Evolutionary conservation across 2,113 vertebrate species (phyloP), one percentile per base, ranked within the genome.

Genomic region (Merops nubicus): DNA sequence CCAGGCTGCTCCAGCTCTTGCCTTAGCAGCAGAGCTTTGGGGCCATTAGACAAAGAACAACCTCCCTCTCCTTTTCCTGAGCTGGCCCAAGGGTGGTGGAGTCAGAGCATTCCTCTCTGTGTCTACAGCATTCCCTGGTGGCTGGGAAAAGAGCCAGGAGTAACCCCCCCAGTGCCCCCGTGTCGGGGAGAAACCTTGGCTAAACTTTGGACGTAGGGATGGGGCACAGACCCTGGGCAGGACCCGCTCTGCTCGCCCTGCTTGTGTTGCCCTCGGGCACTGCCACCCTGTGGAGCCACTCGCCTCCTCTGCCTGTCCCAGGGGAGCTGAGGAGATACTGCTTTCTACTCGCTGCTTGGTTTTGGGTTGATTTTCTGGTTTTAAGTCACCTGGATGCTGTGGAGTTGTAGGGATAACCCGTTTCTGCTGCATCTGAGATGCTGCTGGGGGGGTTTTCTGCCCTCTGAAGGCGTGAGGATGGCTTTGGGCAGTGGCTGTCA

Each of bases 231-330:
- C 19, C 18, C 26, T 17, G n/a, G 1, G 6, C n/a, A 9, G 75
- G 36, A 51, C 38, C 48, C n/a, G 36, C 45, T 68, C n/a, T 29
- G 54, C 40, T 22, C 34, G 25, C 1, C 15, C 26, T 22, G 14
- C 26, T 5, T 36, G 22, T 28, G 0, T 31, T 60, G 40, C 33
- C 29, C 53, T 9, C 9, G 34, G 48, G 15, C 51, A 38, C 1
- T 22, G 48, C 25, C 0, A 1, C 19, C 13, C 53, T 59, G 15
- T 2, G 7, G 68, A 63, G 33, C 60, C 0, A 0, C 13, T 74
- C 51, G 8, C 21, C 13, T 33, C 28, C 26, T 72, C 28, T 0
- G 1, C 31, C 36, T 34, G 15, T 56, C 51, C 7, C 0, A 1
- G 25, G 40, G 22, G 19, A 5, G 26, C 25, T 42, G 26, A 18